These are phyloP conservation scores for Dynastes hyllus DNA, from an alignment of 2,888 invertebrate genomes.

Conservation along the genomic window DNA sequence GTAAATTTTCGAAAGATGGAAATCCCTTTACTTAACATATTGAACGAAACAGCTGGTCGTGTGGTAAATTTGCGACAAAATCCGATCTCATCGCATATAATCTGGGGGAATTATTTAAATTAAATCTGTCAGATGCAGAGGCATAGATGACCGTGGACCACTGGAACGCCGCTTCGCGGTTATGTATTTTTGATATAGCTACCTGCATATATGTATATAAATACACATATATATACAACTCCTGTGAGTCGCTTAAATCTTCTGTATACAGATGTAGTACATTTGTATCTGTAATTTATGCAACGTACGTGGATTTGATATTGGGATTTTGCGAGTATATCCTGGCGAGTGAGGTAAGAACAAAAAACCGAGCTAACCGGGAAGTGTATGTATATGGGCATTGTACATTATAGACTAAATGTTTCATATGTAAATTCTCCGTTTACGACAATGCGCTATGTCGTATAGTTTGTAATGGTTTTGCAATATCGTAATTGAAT, in stretches of 20 bases:
- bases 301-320: neutral
- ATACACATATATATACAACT: neutral
- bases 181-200: neutral
- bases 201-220: neutral
- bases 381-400: too few species aligned
- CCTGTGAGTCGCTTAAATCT: neutral
- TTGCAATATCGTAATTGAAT: too few species aligned
- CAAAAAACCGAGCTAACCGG: too few species aligned
- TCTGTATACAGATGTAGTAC: neutral
- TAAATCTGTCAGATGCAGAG: conserved; percentile 37
- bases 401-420: too few species aligned
- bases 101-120: conserved; percentile 40
- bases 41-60: conserved; percentile 42
- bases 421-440: too few species aligned
- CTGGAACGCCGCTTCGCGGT: neutral
- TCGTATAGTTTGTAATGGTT: too few species aligned
- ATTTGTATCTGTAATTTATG: conserved; percentile 4
- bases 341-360: too few species aligned
- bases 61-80: conserved; percentile 41
- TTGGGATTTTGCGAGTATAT: neutral
- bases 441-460: too few species aligned
- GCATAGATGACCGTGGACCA: conserved; percentile 27
- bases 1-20: conserved; percentile 30
- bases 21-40: conserved; percentile 39
- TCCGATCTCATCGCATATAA: conserved; percentile 32